Evolutionary conservation across 2,113 vertebrate genomes (phyloP).

Genomic region (Poeciliopsis retropinna): DNA sequence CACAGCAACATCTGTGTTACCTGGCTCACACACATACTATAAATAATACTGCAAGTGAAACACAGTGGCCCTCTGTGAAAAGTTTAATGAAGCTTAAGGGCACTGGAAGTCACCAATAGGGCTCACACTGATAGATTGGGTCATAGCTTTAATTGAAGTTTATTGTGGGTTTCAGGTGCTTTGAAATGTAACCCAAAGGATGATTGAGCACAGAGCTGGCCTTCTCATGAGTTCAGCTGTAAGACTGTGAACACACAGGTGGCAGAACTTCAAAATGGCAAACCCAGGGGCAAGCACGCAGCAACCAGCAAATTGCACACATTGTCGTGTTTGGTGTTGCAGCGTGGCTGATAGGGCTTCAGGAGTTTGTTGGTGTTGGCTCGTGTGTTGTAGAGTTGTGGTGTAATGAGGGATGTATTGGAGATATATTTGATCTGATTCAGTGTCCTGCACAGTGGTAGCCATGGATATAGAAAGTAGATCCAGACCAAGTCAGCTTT

Average conservation of each 20-base stretch:
- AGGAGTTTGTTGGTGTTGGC: slow-evolving; percentile 56
- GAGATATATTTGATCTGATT: slow-evolving; percentile 4
- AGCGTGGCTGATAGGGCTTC: slow-evolving; percentile 70
- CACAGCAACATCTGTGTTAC: slow-evolving; percentile 68
- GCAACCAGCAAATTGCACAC: slow-evolving; percentile 73
- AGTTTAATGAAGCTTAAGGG: slow-evolving; percentile 72
- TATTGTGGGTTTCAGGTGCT: slow-evolving; percentile 61
- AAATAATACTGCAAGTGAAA: slow-evolving; percentile 69
- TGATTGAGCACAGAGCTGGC: slow-evolving; percentile 56
- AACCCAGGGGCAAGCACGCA: slow-evolving; percentile 65
- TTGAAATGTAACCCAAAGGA: slow-evolving; percentile 65
- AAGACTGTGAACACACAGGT: slow-evolving; percentile 63
- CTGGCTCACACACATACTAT: slow-evolving; percentile 51
- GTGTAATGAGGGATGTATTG: slow-evolving; percentile 60
- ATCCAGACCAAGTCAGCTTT: slow-evolving; percentile 42
- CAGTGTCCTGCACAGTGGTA: slow-evolving; percentile 20
- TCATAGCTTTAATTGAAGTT: slow-evolving; percentile 70
- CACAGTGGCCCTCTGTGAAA: slow-evolving; percentile 58
- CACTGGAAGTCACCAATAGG: slow-evolving; percentile 53
- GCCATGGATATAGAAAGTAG: slow-evolving; percentile 28
- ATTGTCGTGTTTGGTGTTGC: slow-evolving; percentile 72
- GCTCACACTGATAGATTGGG: slow-evolving; percentile 56
- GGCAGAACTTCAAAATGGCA: slow-evolving; percentile 73
- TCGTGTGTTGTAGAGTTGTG: slow-evolving; percentile 48
- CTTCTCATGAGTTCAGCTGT: slow-evolving; percentile 54